Base-by-base conservation (phyloP, 2,888 invertebrate species). In the Drosophila anceps region DNA sequence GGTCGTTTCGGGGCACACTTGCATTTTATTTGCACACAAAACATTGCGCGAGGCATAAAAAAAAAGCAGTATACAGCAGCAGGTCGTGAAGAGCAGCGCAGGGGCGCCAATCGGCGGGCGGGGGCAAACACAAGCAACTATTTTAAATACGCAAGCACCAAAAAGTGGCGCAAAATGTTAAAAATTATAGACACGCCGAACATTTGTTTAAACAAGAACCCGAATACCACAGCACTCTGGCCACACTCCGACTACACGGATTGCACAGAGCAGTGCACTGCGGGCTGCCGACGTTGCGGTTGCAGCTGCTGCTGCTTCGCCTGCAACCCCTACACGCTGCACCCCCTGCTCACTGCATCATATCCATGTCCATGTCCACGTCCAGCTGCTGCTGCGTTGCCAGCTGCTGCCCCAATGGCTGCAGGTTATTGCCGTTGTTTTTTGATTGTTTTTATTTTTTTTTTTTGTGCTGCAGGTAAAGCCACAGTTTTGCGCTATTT, bases 21-120 rank as follows among this genome's bases (percentile, higher is more conserved):
- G 75, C 78, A 76, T 84, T 89, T 86, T 87, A 82, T 84, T 82
- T 88, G 85, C 88, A 75, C 78, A 84, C 87, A 76, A 75, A 82
- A 69, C 73, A 79, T 54, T 62, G 71, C 81, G 57, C 82, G 54
- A 63, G 69, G 73, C 75, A 61, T 71, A 82, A 77, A 74, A 74
- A 74, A 74, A 74, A 73, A 46, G 67, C 69, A 69, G 57, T 65
- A 54, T 46, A 55, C 68, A 54, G 50, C 64, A 37, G 60, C 18
- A 18, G 18, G 12, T 20, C 10, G 31, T 31, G 31, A 31, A 31
- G 10, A 41, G 41, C 44, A 10, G 13, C 33, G 50, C 15, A 18
- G 39, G 7, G 18, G 6, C 24, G 24, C 24, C 24, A 24, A 24
- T 24, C 24, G 12, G 53, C 48, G 37, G 7, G n/a, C 13, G 8